Base-by-base conservation (phyloP, 2,797 vertebrate species). In the Trachops cirrhosus region DNA sequence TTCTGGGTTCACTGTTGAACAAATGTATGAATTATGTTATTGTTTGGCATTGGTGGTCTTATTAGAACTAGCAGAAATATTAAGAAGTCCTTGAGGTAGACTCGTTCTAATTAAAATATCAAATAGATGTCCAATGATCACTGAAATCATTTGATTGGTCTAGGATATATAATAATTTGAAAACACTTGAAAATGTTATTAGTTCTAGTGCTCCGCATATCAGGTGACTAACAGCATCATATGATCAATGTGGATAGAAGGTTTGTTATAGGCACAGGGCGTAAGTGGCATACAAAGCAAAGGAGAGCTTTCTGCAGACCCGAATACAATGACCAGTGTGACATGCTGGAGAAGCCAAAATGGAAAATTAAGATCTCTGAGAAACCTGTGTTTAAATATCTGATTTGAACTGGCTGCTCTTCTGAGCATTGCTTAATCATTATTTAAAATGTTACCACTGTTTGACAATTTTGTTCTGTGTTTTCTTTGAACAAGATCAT, bases 51-150 rank as follows among this genome's bases (percentile, higher is more conserved):
- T 82, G 82, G 34, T 73, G n/a, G 14, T 78, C 77, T 95, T 83
- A 92, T 24, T 34, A 71, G 71, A 79, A 88, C 44, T 44, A 50
- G 88, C 12, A 50, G 15, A 92, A 88, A 92, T 88, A 86, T 70
- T 80, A 92, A 95, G 54, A 91, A 92, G 12, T 75, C 39, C 29
- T 84, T 87, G 32, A 95, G 11, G 22, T 71, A 89, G 88, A 86
- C 19, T 48, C 22, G 74, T 39, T 95, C n/a, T 80, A 97, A 93
- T 96, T 94, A 96, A 95, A 96, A 92, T 86, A 91, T 62, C 75
- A 96, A 94, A 70, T 82, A 86, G 86, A 68, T 91, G 54, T 78
- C 92, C 59, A 86, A 50, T 78, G n/a, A 86, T 92, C 29, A 87
- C 34, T 95, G 86, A 94, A 75, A 32, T 87, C 71, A 96, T 85